Conservation (phyloP, 2,888 invertebrate genomes). For the Phalera bucephala region DNA sequence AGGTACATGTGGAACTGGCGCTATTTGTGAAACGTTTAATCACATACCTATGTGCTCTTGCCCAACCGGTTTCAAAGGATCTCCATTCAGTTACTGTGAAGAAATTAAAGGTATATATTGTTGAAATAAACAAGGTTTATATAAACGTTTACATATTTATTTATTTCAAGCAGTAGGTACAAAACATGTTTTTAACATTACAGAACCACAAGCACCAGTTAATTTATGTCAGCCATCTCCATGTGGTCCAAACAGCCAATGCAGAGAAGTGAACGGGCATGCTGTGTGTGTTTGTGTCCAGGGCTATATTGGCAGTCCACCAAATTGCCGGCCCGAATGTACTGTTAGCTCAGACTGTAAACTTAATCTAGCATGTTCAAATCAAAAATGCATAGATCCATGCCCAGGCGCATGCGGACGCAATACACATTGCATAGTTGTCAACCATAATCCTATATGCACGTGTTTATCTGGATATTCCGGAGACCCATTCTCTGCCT, state of each 20-base stretch:
- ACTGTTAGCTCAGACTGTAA: constrained; percentile 89
- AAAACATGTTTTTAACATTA: constrained; percentile 13
- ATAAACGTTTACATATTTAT: too few species aligned
- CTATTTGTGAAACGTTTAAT: constrained; percentile 84
- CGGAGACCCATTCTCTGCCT: constrained; percentile 89
- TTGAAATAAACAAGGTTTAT: too few species aligned
- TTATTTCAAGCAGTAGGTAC: too few species aligned
- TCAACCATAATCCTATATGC: constrained; percentile 87
- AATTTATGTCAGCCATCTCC: constrained; percentile 71
- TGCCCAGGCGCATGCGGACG: constrained; percentile 89
- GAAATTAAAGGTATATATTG: constrained; percentile 52
- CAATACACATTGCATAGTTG: constrained; percentile 81
- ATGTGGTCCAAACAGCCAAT: constrained; percentile 89
- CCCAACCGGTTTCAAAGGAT: constrained; percentile 84
- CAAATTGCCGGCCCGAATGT: constrained; percentile 91
- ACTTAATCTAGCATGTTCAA: constrained; percentile 87
- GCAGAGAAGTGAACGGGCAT: constrained; percentile 86
- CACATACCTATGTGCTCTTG: constrained; percentile 88
- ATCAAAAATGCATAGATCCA: constrained; percentile 89
- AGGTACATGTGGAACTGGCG: constrained; percentile 86
- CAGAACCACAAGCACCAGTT: constrained; percentile 45
- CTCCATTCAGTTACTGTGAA: constrained; percentile 84
- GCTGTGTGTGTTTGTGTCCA: constrained; percentile 88
- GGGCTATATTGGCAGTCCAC: constrained; percentile 87
- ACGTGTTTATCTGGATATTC: constrained; percentile 84